Conservation (phyloP, 2,888 invertebrate genomes). For the Nemoura dubitans region DNA sequence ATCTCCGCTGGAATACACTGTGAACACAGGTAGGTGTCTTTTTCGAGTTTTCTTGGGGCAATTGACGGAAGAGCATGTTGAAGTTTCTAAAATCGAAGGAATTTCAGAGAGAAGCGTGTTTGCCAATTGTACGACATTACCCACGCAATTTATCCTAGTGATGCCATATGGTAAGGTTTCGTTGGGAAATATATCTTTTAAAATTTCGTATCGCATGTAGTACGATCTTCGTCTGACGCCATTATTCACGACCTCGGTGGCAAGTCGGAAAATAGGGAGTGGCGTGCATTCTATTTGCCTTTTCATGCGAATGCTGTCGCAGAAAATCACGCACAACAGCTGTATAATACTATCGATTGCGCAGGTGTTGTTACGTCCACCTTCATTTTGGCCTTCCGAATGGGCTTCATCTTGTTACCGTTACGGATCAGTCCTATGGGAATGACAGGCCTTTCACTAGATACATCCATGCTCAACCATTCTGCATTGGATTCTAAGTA, state of each 20-base stretch:
- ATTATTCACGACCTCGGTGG: not conserved
- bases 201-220: not conserved
- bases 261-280: slow-evolving; percentile 26
- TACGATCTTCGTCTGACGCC: not conserved
- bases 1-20: no score
- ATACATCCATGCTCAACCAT: not conserved
- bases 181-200: not conserved
- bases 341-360: not conserved
- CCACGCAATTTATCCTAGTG: not conserved
- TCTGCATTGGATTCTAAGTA: slow-evolving; percentile 13
- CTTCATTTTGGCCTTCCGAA: not conserved
- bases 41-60: no score
- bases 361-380: not conserved
- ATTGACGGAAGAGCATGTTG: no score
- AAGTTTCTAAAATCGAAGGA: no score
- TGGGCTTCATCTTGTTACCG: not conserved
- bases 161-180: not conserved
- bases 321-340: not conserved
- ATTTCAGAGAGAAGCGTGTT: no score
- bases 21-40: no score
- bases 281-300: not conserved
- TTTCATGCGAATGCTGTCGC: not conserved
- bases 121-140: not conserved
- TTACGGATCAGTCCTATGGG: not conserved
- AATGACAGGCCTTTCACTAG: not conserved